A percentile compares a stretch with the other conserved stretches of the same genome.
phyloP scores from a whole-genome alignment of 2,888 invertebrate species.

The Troglohyphantes excavatus region DNA sequence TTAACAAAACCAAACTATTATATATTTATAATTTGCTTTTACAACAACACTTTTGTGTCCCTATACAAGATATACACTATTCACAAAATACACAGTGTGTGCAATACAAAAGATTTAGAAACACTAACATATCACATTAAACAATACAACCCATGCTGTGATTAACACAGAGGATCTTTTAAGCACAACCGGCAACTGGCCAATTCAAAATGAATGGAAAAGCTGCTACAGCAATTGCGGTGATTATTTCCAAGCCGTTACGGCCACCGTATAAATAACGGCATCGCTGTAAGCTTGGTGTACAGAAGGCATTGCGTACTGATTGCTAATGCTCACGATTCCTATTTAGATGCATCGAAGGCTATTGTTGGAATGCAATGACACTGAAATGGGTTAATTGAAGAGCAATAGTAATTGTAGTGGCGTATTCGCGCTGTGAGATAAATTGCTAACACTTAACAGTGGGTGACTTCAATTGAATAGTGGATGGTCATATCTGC shows the following conservation, averaged over 20 bases:
- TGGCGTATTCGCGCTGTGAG: background rate
- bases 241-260: conserved; percentile 31
- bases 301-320: conserved; percentile 14
- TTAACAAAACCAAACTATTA: too few relatives aligned
- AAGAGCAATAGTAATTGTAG: conserved; percentile 26
- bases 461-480: background rate
- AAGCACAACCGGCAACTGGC: too few relatives aligned
- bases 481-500: too few relatives aligned
- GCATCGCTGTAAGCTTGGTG: background rate
- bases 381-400: conserved; percentile 30
- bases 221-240: conserved; percentile 20
- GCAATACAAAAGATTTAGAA: too few relatives aligned
- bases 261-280: conserved; percentile 31
- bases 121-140: too few relatives aligned
- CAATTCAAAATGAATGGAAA: conserved; percentile 19
- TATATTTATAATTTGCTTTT: too few relatives aligned
- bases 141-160: too few relatives aligned
- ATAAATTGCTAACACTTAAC: conserved; percentile 24
- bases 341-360: background rate
- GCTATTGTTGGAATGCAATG: conserved; percentile 39
- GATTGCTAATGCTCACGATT: conserved; percentile 35
- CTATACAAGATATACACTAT: too few relatives aligned
- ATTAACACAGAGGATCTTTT: too few relatives aligned
- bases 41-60: too few relatives aligned
- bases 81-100: too few relatives aligned